Base-by-base conservation (phyloP, 2,797 vertebrate genomes). In the Poeciliopsis infans region DNA sequence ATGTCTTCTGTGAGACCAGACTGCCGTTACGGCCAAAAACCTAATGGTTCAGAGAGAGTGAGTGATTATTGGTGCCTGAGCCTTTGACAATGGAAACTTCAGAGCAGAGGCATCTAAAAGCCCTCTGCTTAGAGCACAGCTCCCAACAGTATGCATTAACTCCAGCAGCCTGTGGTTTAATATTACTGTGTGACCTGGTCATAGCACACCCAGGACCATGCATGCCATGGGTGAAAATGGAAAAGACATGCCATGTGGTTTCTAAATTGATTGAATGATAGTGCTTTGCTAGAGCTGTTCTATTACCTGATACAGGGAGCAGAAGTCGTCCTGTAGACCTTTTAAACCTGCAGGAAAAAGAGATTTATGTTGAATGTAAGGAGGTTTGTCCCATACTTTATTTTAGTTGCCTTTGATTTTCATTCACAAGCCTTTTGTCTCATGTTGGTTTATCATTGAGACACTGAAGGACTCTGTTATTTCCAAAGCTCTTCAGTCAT, bases 21-120 rank as follows among this genome's bases (percentile, higher is more conserved):
- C 83, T 61, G 85, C 90, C 88, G 85, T 87, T 94, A 85, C 78
- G 93, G 84, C 87, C 73, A 88, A 81, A 90, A 89, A 84, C 80
- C 86, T 94, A 94, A 95, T 93, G 93, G 92, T 84, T 95, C 88
- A 90, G 90, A 92, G 88, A 87, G 90, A 91, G 85, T 91, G 92
- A 94, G 79, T 85, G 87, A 94, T 95, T 91, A 91, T 85, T 91
- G 87, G 84, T 82, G 78, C 76, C 79, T 72, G 75, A 82, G 74
- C 83, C 84, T 86, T 84, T 93, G 89, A 89, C 93, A 91, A 12
- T 87, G 85, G 86, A 83, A 83, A 80, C 85, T 86, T 89, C 92
- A 87, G 79, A 91, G 82, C 79, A 73, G 81, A 86, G 78, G 83
- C 75, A 33, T 88, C 81, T 84, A 33, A 83, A 85, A 78, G 76